Conservation (phyloP, 2,113 vertebrate genomes). For the Ammodytes dubius region DNA sequence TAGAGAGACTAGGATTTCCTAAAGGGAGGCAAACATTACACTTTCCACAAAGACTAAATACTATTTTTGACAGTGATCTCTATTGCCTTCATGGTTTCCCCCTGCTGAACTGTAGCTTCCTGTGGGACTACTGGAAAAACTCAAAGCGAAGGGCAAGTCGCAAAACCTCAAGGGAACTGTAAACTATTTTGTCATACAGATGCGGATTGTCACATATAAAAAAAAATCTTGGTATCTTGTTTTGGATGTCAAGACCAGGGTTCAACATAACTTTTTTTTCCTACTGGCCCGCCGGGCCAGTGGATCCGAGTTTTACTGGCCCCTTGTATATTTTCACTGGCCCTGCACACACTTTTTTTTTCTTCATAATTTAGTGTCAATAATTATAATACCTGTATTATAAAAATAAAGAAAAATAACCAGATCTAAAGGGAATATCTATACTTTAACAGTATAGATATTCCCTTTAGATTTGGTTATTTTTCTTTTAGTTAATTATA, state of each 20-base stretch:
- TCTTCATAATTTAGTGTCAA: too few species aligned
- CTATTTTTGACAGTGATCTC: slow-evolving; percentile 11
- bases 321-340: too few species aligned
- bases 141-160: not conserved
- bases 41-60: slow-evolving; percentile 36
- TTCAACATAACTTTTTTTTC: too few species aligned
- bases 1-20: slow-evolving; percentile 52
- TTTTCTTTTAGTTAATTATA: too few species aligned
- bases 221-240: slow-evolving; percentile 4
- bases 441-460: too few species aligned
- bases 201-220: not conserved
- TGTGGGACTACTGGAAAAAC: not conserved
- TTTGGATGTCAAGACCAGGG: not conserved
- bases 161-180: not conserved
- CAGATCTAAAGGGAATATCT: too few species aligned
- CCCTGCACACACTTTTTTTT: too few species aligned
- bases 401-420: too few species aligned
- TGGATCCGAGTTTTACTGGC: too few species aligned
- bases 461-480: too few species aligned
- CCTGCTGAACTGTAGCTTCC: not conserved
- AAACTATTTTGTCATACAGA: not conserved
- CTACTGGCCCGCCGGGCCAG: too few species aligned
- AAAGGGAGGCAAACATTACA: not conserved
- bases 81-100: not conserved
- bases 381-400: too few species aligned